Evolutionary conservation across 2,888 invertebrate species (phyloP).

Genomic region (Frankliniella intonsa): DNA sequence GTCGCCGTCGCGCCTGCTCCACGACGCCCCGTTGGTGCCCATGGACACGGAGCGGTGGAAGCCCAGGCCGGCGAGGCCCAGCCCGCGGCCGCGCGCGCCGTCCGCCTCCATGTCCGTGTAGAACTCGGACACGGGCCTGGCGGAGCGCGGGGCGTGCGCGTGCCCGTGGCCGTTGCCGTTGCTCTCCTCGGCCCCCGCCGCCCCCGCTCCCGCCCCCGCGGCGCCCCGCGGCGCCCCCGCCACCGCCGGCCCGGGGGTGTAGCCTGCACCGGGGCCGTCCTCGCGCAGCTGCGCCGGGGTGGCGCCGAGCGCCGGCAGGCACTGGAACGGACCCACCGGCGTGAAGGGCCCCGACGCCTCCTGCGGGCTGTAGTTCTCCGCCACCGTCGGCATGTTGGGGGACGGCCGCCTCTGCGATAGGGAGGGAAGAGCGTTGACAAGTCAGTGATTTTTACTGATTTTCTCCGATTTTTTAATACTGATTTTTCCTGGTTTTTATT

Average conservation of each 20-base stretch:
- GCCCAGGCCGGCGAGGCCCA: constrained; percentile 53
- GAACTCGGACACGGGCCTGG: constrained; percentile 37
- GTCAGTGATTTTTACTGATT: too few relatives aligned
- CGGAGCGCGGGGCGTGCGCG: background rate
- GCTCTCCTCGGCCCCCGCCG: constrained; percentile 41
- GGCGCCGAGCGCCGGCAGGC: constrained; percentile 52
- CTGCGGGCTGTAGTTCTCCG: constrained; percentile 47
- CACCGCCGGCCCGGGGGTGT: background rate
- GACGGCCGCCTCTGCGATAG: constrained; percentile 29
- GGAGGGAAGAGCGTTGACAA: too few relatives aligned
- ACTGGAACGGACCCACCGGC: constrained; percentile 57
- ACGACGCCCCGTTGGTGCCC: constrained; percentile 64
- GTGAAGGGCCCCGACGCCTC: constrained; percentile 54
- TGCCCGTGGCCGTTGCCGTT: background rate
- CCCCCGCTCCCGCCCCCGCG: background rate
- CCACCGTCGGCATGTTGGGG: constrained; percentile 38
- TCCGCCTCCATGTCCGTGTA: background rate
- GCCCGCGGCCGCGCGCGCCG: constrained; percentile 45
- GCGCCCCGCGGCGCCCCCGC: too few relatives aligned
- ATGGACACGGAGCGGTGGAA: constrained; percentile 86
- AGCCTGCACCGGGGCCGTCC: background rate
- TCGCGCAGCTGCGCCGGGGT: constrained; percentile 41
- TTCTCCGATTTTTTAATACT: too few relatives aligned
- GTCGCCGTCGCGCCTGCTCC: constrained; percentile 55
- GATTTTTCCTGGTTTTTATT: too few relatives aligned